These are phyloP conservation scores for Seladonia tumulorum DNA, from an alignment of 2,888 invertebrate species.

Conservation along the genomic window DNA sequence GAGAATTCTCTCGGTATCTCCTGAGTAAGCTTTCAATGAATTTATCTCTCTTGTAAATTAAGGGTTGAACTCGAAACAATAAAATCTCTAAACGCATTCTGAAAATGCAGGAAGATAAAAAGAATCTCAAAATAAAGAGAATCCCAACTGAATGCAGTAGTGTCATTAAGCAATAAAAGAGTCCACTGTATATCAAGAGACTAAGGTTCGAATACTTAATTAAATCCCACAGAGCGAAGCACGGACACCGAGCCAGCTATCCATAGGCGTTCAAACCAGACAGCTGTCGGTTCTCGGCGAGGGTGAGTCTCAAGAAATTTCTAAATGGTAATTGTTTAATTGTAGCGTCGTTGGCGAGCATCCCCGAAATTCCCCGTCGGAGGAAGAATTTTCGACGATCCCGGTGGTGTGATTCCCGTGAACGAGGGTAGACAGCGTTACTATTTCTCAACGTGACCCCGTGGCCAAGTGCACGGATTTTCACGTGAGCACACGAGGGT, in stretches of 20 bases:
- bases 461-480: slow-evolving; percentile 53
- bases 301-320: not conserved
- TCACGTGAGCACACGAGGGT: slow-evolving; percentile 10
- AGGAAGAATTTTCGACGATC: not conserved
- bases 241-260: not conserved
- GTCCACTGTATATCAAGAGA: not conserved
- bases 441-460: slow-evolving; percentile 38
- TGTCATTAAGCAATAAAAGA: not conserved
- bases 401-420: slow-evolving; percentile 20
- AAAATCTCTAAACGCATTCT: no score
- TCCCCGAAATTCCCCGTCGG: not conserved
- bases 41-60: no score
- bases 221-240: not conserved
- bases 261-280: not conserved
- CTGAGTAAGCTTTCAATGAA: no score
- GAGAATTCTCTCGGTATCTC: no score
- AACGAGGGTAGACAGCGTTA: slow-evolving; percentile 1
- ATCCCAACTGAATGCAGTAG: no score
- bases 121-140: no score
- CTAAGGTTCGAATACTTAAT: not conserved
- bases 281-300: not conserved
- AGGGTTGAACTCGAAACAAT: no score
- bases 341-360: not conserved
- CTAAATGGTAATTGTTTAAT: slow-evolving; percentile 12
- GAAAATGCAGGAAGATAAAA: no score